These are phyloP conservation scores for Epistrophella euchroma DNA, from an alignment of 2,888 invertebrate genomes.

Conservation along the genomic window DNA sequence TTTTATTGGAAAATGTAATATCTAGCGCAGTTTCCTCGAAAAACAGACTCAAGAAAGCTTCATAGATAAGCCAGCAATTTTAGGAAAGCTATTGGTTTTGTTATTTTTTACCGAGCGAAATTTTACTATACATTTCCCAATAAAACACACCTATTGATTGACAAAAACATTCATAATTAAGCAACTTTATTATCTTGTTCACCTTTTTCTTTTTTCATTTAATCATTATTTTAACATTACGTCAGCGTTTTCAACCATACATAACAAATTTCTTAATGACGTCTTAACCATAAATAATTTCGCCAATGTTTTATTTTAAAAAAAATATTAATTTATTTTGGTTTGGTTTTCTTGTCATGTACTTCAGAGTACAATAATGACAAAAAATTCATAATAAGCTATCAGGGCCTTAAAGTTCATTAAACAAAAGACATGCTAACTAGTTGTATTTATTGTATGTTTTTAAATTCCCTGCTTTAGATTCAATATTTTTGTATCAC, in stretches of 20 bases:
- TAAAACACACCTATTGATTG: not conserved
- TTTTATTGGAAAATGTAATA: too few relatives aligned
- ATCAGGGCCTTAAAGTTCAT: constrained; percentile 28
- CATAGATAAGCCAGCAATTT: too few relatives aligned
- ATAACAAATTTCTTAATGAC: not conserved
- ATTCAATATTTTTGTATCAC: constrained; percentile 42
- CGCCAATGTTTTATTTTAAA: not conserved
- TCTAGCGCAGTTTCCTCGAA: too few relatives aligned
- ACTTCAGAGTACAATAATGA: constrained; percentile 6
- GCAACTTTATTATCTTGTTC: not conserved
- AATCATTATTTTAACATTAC: not conserved
- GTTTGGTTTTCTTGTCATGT: constrained; percentile 33
- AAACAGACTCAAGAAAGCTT: too few relatives aligned
- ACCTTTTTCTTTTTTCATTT: not conserved
- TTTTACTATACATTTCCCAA: too few relatives aligned
- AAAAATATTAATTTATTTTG: constrained; percentile 10
- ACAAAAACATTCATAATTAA: not conserved
- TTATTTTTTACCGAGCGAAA: too few relatives aligned
- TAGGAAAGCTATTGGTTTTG: too few relatives aligned
- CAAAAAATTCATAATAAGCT: constrained; percentile 8
- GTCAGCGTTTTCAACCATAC: constrained; percentile 2
- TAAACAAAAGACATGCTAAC: constrained; percentile 20
- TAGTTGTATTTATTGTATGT: constrained; percentile 60
- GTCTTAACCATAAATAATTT: not conserved
- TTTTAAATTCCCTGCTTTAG: constrained; percentile 59